Percentiles rank a stretch among this genome's conserved stretches.
phyloP scores from a whole-genome alignment of 92 coral and sea anemone genomes.

The Heliopora coerulea region DNA sequence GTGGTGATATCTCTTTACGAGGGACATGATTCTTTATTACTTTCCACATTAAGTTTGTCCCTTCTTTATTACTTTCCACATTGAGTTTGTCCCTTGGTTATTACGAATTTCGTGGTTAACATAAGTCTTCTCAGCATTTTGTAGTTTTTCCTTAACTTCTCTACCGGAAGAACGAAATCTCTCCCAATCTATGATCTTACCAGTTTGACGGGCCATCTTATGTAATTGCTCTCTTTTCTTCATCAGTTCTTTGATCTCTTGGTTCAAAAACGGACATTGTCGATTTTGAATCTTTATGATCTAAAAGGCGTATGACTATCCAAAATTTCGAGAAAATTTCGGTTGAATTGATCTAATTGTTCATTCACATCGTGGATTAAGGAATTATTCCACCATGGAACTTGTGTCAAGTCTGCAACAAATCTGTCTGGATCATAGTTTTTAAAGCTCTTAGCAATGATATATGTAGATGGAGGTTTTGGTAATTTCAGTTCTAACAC shows the following conservation, averaged over 20 bases:
- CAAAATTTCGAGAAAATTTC: constrained; percentile 19
- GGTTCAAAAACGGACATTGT: constrained; percentile 47
- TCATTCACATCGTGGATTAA: constrained; percentile 39
- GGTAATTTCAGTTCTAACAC: not conserved
- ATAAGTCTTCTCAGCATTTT: constrained; percentile 52
- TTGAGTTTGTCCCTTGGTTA: constrained; percentile 25
- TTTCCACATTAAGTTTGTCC: constrained; percentile 31
- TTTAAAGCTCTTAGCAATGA: too few relatives aligned
- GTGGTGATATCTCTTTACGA: constrained; percentile 40
- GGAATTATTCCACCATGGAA: constrained; percentile 37
- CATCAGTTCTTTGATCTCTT: constrained; percentile 44
- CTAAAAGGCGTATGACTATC: constrained; percentile 31
- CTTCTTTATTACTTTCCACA: constrained; percentile 36
- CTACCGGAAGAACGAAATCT: constrained; percentile 27
- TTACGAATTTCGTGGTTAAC: constrained; percentile 46
- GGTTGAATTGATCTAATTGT: constrained; percentile 42
- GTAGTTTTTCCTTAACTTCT: constrained; percentile 43
- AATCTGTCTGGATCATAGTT: too few relatives aligned
- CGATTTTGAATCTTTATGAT: constrained; percentile 24
- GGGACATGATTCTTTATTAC: constrained; percentile 46
- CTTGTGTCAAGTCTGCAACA: not conserved
- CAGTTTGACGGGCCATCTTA: constrained; percentile 47
- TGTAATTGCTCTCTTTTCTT: constrained; percentile 38
- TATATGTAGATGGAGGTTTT: not conserved
- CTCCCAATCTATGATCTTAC: constrained; percentile 46